Conservation (phyloP, 2,797 vertebrate species). For the Podarcis lilfordi region DNA sequence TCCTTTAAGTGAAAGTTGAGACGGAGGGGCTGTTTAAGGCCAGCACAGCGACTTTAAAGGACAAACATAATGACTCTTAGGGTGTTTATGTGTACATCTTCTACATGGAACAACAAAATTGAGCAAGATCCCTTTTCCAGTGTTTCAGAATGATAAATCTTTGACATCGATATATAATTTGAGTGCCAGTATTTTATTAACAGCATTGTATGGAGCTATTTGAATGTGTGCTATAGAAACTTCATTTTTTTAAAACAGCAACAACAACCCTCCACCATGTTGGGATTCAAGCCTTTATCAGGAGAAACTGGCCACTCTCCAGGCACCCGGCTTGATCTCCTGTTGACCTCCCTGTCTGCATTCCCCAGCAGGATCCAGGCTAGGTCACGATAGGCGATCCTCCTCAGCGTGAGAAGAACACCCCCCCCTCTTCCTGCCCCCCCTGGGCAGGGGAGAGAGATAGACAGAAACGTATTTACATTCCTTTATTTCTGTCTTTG, state of each 20-base stretch:
- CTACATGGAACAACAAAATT: neutral
- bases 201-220: neutral
- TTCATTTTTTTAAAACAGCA: neutral
- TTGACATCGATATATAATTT: no score
- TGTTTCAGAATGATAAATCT: neutral
- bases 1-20: fast-evolving
- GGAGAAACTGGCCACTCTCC: no score
- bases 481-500: no score
- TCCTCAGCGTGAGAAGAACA: no score
- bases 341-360: no score
- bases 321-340: no score
- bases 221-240: neutral
- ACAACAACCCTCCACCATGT: neutral
- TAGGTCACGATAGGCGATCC: no score
- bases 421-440: no score
- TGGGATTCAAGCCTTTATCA: no score
- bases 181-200: neutral
- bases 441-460: no score
- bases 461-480: no score
- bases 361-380: no score
- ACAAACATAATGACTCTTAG: neutral
- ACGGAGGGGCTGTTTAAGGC: neutral
- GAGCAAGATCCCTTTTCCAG: neutral
- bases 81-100: neutral
- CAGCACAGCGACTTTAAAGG: conserved; percentile 8